Conservation (phyloP, 64 coral and sea anemone species). For the Actinia equina region DNA sequence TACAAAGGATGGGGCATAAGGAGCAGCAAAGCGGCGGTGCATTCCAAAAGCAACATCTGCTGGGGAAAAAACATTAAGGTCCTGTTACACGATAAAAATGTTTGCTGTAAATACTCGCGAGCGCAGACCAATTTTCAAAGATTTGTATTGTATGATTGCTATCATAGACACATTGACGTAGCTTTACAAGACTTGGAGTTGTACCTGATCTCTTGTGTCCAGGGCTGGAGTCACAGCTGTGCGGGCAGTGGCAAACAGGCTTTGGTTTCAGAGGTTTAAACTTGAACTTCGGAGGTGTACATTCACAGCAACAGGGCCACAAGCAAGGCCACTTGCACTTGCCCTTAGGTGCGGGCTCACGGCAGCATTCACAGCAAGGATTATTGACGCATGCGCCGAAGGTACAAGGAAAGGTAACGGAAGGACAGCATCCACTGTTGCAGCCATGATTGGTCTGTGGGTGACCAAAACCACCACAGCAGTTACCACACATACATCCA, state of each 20-base stretch:
- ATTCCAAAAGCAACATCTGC: background rate
- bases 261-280: constrained; percentile 54
- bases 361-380: constrained; percentile 48
- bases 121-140: background rate
- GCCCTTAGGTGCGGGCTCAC: constrained; percentile 24
- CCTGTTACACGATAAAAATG: too few relatives aligned
- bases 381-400: constrained; percentile 64
- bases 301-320: constrained; percentile 60
- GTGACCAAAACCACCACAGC: constrained; percentile 48
- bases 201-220: constrained; percentile 20
- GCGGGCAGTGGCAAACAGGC: constrained; percentile 47
- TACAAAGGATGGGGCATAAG: background rate
- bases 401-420: constrained; percentile 51
- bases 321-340: constrained; percentile 56
- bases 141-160: too few relatives aligned
- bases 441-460: constrained; percentile 35
- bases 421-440: constrained; percentile 42
- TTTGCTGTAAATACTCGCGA: background rate
- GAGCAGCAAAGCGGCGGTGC: background rate
- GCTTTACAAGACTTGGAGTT: background rate
- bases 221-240: background rate
- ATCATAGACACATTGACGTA: background rate
- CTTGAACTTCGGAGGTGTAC: constrained; percentile 54
- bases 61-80: background rate
- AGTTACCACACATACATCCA: constrained; percentile 54